Percentiles rank a stretch among this genome's conserved stretches.
These are phyloP conservation scores for Oostethus manadensis DNA, from an alignment of 2,113 vertebrate species.

Conservation along the genomic window DNA sequence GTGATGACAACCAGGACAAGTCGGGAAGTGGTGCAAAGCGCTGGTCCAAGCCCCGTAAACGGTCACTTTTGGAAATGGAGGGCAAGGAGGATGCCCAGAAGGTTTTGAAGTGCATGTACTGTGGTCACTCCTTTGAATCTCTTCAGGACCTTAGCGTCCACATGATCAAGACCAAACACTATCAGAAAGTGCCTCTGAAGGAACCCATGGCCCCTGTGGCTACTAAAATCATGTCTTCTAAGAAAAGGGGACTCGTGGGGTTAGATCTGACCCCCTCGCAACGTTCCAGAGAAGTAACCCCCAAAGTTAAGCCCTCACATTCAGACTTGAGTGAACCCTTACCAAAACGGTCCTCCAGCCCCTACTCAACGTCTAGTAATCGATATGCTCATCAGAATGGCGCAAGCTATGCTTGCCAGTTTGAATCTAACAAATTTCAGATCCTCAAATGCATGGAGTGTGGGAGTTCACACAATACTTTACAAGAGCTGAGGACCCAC, in stretches of 20 bases:
- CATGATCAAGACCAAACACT: slow-evolving; percentile 99
- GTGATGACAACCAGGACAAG: slow-evolving; percentile 94
- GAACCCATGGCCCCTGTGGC: slow-evolving; percentile 91
- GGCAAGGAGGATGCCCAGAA: slow-evolving; percentile 98
- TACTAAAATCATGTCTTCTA: slow-evolving; percentile 86
- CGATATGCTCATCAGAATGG: slow-evolving; percentile 90
- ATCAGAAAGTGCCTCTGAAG: slow-evolving; percentile 99
- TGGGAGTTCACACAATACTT: slow-evolving; percentile 88
- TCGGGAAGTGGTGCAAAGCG: slow-evolving; percentile 85
- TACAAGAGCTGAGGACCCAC: slow-evolving; percentile 93
- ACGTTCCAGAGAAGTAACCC: slow-evolving; percentile 83
- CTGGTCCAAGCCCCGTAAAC: slow-evolving; percentile 98
- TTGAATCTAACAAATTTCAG: slow-evolving; percentile 91
- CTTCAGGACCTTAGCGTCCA: slow-evolving; percentile 98
- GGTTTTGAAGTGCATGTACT: slow-evolving; percentile 98
- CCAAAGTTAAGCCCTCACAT: slow-evolving; percentile 72
- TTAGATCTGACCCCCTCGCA: slow-evolving; percentile 83
- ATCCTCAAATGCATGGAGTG: slow-evolving; percentile 98
- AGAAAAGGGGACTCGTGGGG: slow-evolving; percentile 83
- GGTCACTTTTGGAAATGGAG: slow-evolving; percentile 97
- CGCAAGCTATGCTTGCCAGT: slow-evolving; percentile 89
- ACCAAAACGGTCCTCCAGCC: slow-evolving; percentile 81
- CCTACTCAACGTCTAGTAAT: slow-evolving; percentile 81
- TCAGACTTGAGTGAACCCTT: slow-evolving; percentile 72
- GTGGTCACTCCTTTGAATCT: slow-evolving; percentile 97